Base-by-base conservation (phyloP, 2,113 vertebrate species). In the Pogonocichla stellata region DNA sequence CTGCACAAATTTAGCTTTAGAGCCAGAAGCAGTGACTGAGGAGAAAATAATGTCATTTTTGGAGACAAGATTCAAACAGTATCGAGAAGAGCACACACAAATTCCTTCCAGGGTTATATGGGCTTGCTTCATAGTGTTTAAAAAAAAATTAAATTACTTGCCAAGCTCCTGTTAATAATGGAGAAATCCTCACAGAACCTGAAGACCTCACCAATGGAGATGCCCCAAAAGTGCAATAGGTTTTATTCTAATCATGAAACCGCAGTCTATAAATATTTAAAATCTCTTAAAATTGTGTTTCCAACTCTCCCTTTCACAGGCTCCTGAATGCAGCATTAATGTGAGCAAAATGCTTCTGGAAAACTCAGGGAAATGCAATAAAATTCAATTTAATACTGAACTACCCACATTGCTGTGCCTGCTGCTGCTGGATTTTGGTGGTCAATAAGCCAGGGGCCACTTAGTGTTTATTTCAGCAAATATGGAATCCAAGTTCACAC, bases 191-290 rank as follows among this genome's bases (percentile, higher is more conserved):
- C 20, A 6, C 4, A 75, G 77, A 90, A 67, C 54, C 12, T 50
- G 86, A 92, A 74, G 80, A 71, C 47, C 48, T 75, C 80, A 81
- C 64, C 93, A 85, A 65, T 42, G 61, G 75, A 95, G 69, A 73
- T 90, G 42, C 7, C 56, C 23, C 95, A 29, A 80, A 96, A 95
- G 64, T 81, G 82, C 88, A 95, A 62, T 93, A 93, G 83, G 43
- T 95, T 97, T 97, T 96, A 92, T 82, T 96, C 79, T 93, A 91
- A 94, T 83, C 10, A 29, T 70, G 93, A 97, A 97, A 90, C 73
- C 6, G 0, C 51, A 78, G 81, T 67, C 84, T 83, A 93, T 97
- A 97, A 98, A 98, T 97, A 91, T 97, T 97, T 97, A 89, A 97
- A 96, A 88, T 88, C 47, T 85, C 95, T 92, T 95, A 79, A 97